A percentile compares a stretch with the other conserved stretches of the same genome.
These are phyloP conservation scores for Spheniscus humboldti DNA, from an alignment of 2,797 vertebrate species.

Conservation along the genomic window DNA sequence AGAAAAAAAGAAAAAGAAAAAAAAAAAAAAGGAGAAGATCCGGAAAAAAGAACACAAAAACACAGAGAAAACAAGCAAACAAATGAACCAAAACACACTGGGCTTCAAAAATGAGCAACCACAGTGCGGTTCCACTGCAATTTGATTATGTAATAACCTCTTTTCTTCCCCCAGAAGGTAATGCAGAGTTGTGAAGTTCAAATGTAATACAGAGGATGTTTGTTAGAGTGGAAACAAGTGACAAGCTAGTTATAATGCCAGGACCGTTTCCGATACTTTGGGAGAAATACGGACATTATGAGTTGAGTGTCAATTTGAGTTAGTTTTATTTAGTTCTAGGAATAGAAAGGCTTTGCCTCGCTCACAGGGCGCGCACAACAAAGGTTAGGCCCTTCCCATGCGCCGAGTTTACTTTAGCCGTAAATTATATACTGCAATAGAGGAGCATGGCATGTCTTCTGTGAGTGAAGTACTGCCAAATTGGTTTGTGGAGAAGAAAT, in stretches of 20 bases:
- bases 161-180: constrained; percentile 32
- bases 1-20: background rate
- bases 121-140: constrained; percentile 50
- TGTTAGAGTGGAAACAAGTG: constrained; percentile 35
- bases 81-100: constrained; percentile 40
- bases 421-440: constrained; percentile 1
- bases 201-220: constrained; percentile 19
- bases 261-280: constrained; percentile 13
- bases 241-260: constrained; percentile 9
- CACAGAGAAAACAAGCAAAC: constrained; percentile 46
- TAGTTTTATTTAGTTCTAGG: constrained; percentile 30
- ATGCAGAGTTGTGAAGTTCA: background rate
- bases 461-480: background rate
- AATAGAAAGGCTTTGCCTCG: background rate
- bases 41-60: background rate
- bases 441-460: background rate
- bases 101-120: constrained; percentile 51
- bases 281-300: background rate
- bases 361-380: background rate
- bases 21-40: background rate
- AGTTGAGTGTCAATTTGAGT: background rate
- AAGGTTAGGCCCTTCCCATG: constrained; percentile 1
- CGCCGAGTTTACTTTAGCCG: background rate
- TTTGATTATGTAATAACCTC: constrained; percentile 45
- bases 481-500: background rate